phyloP scores from a whole-genome alignment of 2,888 invertebrate genomes.

The Andrena chrysosceles region DNA sequence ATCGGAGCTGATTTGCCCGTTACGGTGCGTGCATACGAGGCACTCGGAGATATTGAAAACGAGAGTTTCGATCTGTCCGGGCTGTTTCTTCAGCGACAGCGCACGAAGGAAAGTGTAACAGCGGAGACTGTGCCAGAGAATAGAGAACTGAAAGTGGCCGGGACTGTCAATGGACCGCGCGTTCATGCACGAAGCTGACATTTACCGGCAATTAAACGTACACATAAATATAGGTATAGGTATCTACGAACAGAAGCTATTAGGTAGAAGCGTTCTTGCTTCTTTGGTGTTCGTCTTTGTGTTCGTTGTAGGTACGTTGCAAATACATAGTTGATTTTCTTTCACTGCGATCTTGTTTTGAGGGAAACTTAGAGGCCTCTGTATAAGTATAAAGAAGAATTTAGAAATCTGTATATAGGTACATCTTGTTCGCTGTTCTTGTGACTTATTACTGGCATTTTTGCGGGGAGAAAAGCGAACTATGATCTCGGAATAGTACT shows the following conservation, averaged over 20 bases:
- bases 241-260: background rate
- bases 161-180: slow-evolving; percentile 63
- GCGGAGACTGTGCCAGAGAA: slow-evolving; percentile 80
- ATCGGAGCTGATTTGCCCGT: slow-evolving; percentile 60
- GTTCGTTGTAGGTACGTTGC: background rate
- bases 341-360: background rate
- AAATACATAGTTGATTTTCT: background rate
- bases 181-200: slow-evolving; percentile 59
- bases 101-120: slow-evolving; percentile 80
- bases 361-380: background rate
- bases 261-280: background rate
- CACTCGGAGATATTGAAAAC: slow-evolving; percentile 70
- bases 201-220: slow-evolving; percentile 53
- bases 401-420: background rate
- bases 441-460: background rate
- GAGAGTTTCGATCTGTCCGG: slow-evolving; percentile 66
- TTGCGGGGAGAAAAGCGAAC: too few relatives aligned
- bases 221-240: slow-evolving; percentile 7
- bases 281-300: background rate
- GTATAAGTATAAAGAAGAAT: background rate
- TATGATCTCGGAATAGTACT: too few relatives aligned
- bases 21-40: slow-evolving; percentile 59
- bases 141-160: slow-evolving; percentile 82
- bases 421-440: background rate
- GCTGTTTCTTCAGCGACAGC: slow-evolving; percentile 16